These are phyloP conservation scores for Polypedilum pembai DNA, from an alignment of 1,140 invertebrate genomes.

Conservation along the genomic window DNA sequence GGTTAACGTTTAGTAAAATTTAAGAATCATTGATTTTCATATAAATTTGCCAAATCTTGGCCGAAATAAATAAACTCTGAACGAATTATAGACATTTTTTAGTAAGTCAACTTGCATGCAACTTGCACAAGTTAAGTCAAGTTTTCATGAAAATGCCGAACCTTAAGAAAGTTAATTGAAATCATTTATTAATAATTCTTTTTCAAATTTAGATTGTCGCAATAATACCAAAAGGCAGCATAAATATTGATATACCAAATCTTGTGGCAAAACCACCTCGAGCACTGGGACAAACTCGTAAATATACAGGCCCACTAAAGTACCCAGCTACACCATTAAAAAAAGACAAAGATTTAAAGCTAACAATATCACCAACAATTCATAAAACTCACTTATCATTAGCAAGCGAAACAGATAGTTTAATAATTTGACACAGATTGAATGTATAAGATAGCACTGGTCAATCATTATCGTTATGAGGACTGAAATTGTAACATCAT, in stretches of 20 bases:
- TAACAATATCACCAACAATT: background rate
- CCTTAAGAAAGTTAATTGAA: too few species aligned
- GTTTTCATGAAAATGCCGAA: background rate
- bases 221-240: slow-evolving; percentile 30
- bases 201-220: slow-evolving; percentile 26
- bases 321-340: slow-evolving; percentile 51
- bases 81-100: too few species aligned
- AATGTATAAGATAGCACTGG: background rate
- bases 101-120: too few species aligned
- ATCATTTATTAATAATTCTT: background rate
- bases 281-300: slow-evolving; percentile 48
- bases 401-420: background rate
- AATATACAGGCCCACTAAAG: slow-evolving; percentile 50
- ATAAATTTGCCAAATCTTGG: too few species aligned
- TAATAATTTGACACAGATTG: slow-evolving; percentile 6
- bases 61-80: too few species aligned
- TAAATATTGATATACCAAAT: background rate
- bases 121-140: background rate
- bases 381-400: slow-evolving; percentile 7
- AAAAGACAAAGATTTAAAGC: background rate
- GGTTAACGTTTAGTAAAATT: too few species aligned
- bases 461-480: slow-evolving; percentile 9
- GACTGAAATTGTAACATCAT: background rate
- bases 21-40: too few species aligned
- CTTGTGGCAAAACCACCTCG: slow-evolving; percentile 37